phyloP scores from a whole-genome alignment of 2,888 invertebrate species.

The Polia nebulosa region DNA sequence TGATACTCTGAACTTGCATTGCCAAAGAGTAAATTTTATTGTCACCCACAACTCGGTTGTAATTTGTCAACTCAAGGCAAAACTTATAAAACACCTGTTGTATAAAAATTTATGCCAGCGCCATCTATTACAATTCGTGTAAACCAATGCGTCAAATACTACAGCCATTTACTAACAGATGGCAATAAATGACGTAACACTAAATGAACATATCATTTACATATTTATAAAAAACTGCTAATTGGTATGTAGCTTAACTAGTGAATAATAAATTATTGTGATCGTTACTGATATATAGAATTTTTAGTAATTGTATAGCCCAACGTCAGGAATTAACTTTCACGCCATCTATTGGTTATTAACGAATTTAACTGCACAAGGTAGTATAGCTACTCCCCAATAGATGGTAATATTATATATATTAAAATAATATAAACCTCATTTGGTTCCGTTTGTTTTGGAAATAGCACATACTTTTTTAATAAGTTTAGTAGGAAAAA shows the following conservation, averaged over 20 bases:
- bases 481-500: not conserved
- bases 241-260: fast-evolving
- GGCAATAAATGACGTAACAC: not conserved
- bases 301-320: no score
- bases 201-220: not conserved
- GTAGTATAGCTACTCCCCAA: conserved; percentile 25
- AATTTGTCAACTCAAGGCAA: not conserved
- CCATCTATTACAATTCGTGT: conserved; percentile 26
- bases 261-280: no score
- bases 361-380: not conserved
- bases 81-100: not conserved
- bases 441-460: not conserved
- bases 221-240: not conserved
- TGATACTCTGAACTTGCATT: no score
- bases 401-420: conserved; percentile 19
- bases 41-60: not conserved
- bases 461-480: not conserved
- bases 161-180: conserved; percentile 24
- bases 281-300: fast-evolving
- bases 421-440: no score
- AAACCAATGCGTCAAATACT: not conserved
- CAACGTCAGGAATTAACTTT: fast-evolving
- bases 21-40: no score
- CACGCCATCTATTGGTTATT: conserved; percentile 13
- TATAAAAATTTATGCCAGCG: not conserved